Base-by-base conservation (phyloP, 2,113 vertebrate species). In the Tachuris rubrigastra region DNA sequence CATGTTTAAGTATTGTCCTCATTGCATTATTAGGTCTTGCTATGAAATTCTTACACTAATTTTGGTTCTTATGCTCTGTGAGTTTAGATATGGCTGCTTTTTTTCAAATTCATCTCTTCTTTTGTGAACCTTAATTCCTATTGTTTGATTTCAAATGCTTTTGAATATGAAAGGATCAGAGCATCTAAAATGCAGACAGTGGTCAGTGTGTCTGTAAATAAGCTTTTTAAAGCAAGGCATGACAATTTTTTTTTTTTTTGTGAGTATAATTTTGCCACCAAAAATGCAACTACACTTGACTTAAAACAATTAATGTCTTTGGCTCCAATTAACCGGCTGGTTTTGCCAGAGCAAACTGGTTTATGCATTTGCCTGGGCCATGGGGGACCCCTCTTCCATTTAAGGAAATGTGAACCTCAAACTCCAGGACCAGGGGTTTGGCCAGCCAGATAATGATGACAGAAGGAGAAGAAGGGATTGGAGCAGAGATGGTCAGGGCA, bases 11-110 rank as follows among this genome's bases (percentile, higher is more conserved):
- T 69, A 27, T 87, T 87, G 81, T 89, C 66, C 30, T 89, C 66
- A 79, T 66, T 91, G 69, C 49, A 69, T 79, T 84, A 69, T 94
- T 93, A 94, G 46, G 31, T 89, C 91, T 93, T 93, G 73, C 37
- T 53, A 62, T 44, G 44, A 92, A 92, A 94, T 76, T 59, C 20
- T 41, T 56, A 60, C 33, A 41, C 50, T 62, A 66, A 76, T 91
- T 86, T 91, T 85, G 25, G 23, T 93, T 85, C 52, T 79, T 79
- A 46, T 2, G 5, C 46, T 87, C 50, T 14, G 10, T 56, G 37
- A 52, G 6, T 27, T 68, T 82, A 55, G n/a, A 33, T 66, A 31
- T 16, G 31, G 14, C 58, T 50, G 19, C 6, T 44, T 79, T 94
- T n/a, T 85, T 85, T 23, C 9, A 87, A 93, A 89, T 1, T n/a